These are phyloP conservation scores for Sturnira hondurensis DNA, from an alignment of 2,113 vertebrate species.

Conservation along the genomic window DNA sequence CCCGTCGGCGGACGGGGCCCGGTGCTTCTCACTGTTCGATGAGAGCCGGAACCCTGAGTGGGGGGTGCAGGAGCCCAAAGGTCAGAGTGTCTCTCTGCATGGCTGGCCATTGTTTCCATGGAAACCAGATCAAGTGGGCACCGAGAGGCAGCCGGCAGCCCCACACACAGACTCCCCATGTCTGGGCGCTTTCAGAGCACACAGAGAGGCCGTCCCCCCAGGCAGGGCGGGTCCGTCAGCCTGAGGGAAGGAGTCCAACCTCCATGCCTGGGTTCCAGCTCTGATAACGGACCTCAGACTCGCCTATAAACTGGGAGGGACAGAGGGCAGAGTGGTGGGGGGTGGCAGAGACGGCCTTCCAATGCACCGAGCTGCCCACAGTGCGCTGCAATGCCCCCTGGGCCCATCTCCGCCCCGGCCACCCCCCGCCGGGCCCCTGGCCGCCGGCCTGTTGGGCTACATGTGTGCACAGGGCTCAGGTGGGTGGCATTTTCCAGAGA, in stretches of 20 bases:
- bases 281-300: background rate
- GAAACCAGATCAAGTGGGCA: background rate
- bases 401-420: no score
- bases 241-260: background rate
- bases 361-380: no score
- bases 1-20: rapidly evolving
- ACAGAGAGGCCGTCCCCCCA: background rate
- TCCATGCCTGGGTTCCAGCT: background rate
- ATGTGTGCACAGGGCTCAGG: no score
- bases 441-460: no score
- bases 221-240: background rate
- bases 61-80: background rate
- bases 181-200: background rate
- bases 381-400: no score
- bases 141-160: background rate
- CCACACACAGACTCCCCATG: background rate
- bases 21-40: background rate
- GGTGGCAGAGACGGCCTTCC: no score
- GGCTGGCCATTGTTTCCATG: background rate
- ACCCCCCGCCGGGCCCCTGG: no score
- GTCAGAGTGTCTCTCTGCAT: background rate
- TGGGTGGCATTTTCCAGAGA: no score
- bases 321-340: no score
- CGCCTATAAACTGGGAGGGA: background rate
- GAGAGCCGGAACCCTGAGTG: background rate